Percentiles rank a stretch among this genome's conserved stretches.
Evolutionary conservation across 2,797 vertebrate species (phyloP).

Genomic region (Rousettus madagascariensis): DNA sequence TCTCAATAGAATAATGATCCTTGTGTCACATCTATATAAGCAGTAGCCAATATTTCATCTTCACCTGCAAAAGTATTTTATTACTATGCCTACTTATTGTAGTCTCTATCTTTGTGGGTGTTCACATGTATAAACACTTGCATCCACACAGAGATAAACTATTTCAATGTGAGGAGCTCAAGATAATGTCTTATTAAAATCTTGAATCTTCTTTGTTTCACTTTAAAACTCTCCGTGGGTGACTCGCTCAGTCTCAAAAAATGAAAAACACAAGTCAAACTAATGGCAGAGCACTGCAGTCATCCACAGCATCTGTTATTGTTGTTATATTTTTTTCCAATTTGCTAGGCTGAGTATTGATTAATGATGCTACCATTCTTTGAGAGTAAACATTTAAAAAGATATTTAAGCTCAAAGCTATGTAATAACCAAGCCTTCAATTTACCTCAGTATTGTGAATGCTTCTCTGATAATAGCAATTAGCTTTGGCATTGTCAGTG

Average conservation of each 20-base stretch:
- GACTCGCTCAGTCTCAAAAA: slow-evolving; percentile 9
- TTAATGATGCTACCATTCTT: neutral
- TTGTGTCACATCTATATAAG: neutral
- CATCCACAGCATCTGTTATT: neutral
- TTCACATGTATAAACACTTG: slow-evolving; percentile 37
- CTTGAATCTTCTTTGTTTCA: slow-evolving; percentile 22
- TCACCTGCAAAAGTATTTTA: slow-evolving; percentile 18
- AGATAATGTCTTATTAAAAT: neutral
- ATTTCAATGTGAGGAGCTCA: neutral
- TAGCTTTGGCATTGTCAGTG: neutral
- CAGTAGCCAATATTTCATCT: neutral
- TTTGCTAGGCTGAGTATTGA: neutral
- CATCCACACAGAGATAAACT: slow-evolving; percentile 51
- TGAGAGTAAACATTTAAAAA: neutral
- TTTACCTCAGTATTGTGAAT: neutral
- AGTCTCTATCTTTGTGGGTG: slow-evolving; percentile 3
- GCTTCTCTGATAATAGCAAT: neutral
- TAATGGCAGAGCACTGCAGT: neutral
- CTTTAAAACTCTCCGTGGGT: neutral
- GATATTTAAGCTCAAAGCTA: neutral
- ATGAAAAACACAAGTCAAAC: slow-evolving; percentile 49
- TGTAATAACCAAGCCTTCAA: neutral
- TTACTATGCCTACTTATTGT: neutral
- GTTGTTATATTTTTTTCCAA: neutral
- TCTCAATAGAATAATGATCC: slow-evolving; percentile 4